These are phyloP conservation scores for Danio tinwini DNA, from an alignment of 2,797 vertebrate genomes.

Conservation along the genomic window DNA sequence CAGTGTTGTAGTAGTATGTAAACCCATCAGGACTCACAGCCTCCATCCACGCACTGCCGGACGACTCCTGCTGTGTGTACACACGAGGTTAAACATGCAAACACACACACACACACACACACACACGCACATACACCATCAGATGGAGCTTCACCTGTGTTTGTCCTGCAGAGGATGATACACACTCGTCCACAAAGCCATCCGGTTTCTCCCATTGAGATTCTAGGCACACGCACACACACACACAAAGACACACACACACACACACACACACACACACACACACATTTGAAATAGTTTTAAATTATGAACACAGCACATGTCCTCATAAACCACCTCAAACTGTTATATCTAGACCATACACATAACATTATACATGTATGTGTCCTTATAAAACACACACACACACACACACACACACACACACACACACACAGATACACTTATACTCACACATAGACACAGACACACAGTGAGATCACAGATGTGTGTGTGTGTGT, in stretches of 20 bases:
- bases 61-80: constrained; percentile 67
- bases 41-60: constrained; percentile 83
- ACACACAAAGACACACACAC: not conserved
- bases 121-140: not conserved
- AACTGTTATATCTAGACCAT: too few relatives aligned
- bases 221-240: constrained; percentile 71
- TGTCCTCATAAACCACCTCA: too few relatives aligned
- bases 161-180: constrained; percentile 47
- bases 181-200: constrained; percentile 75
- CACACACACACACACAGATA: too few relatives aligned
- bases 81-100: too few relatives aligned
- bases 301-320: too few relatives aligned
- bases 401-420: too few relatives aligned
- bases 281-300: too few relatives aligned
- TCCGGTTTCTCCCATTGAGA: constrained; percentile 90
- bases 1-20: constrained; percentile 91
- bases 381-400: not conserved
- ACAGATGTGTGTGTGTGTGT: too few relatives aligned
- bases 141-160: constrained; percentile 56
- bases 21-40: constrained; percentile 88
- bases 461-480: too few relatives aligned
- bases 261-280: too few relatives aligned
- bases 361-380: too few relatives aligned
- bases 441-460: too few relatives aligned
- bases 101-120: not conserved